Base-by-base conservation (phyloP, 2,797 vertebrate species). In the Notolabrus celidotus region DNA sequence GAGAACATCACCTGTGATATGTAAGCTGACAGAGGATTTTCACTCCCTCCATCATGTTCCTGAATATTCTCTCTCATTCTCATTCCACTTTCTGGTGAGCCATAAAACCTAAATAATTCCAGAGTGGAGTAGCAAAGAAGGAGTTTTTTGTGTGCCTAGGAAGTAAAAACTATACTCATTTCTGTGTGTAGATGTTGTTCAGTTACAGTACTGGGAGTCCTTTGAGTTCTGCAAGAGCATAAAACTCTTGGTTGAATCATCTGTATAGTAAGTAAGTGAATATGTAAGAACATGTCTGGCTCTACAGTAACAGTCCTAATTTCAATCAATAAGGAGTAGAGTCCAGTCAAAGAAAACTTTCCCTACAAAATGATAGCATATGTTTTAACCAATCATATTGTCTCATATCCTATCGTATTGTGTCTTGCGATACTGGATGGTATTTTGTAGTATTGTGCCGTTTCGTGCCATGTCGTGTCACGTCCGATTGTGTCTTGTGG, bases 1-100 rank as follows among this genome's bases (percentile, higher is more conserved):
- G 82, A 83, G 80, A 88, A 89, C 83, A 85, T 73, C 70, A 62
- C 82, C 75, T 70, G 31, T 51, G 33, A 77, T 78, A 84, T 79
- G 74, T 68, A 65, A 82, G 74, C 76, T 62, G 76, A 60, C 77
- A 60, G 69, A 68, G 73, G 66, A 82, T 82, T 79, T 79, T 70
- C 45, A 17, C 71, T 74, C 57, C 73, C 57, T 79, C 56, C 41
- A 61, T 71, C 53, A 33, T 54, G 65, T 49, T 41, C 43, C 59
- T 67, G 58, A 68, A 31, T 60, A 50, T 67, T 67, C 46, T 59
- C 69, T 25, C 58, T 43, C 43, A 53, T 49, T 61, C 41, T 67
- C 49, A 56, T 69, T 53, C 33, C 46, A 68, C 29, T 62, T 60
- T 78, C 66, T 68, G 61, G 77, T 77, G 69, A 79, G 73, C 71